Base-by-base conservation (phyloP, 2,113 vertebrate genomes). In the Engystomops pustulosus region DNA sequence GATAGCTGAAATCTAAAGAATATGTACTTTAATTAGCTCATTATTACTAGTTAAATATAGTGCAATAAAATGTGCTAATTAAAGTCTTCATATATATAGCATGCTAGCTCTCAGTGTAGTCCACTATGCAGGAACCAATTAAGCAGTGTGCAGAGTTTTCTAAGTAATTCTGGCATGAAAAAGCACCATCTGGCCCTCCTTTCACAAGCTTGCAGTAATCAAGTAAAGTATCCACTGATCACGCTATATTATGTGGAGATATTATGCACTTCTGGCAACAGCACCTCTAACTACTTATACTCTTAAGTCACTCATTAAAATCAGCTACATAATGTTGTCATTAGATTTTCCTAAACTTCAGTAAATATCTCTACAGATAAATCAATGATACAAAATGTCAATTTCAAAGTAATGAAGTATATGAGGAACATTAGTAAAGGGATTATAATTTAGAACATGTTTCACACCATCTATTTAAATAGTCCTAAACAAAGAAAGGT, bases 141-240 rank as follows among this genome's bases (percentile, higher is more conserved):
- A 83, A 51, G 44, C 81, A 36, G 30, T 76, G 55, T 65, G 71
- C 53, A 76, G 81, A 65, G 27, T 47, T 74, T 75, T 62, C 38
- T 76, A 70, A 76, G 58, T 83, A 76, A 76, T 76, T 83, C 49
- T 83, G 81, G 81, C 71, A 75, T 83, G 71, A 67, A 76, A 83
- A 83, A 44, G 55, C 45, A 83, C 71, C 81, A 83, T 83, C 81
- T 83, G 71, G 81, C 58, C 81, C 47, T 75, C 58, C 72, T 83
- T 76, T 45, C 38, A 76, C 71, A 83, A 83, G 81, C 71, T 83
- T 83, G 70, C 81, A 76, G 71, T 83, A 76, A 83, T 83, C 81
- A 83, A 83, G 71, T 72, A 82, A 82, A 82, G 69, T 76, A 83
- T 83, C 58, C 71, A 76, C 71, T 76, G 81, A 83, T 83, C 41